Base-by-base conservation (phyloP, 2,888 invertebrate genomes). In the Agrotis ipsilon region DNA sequence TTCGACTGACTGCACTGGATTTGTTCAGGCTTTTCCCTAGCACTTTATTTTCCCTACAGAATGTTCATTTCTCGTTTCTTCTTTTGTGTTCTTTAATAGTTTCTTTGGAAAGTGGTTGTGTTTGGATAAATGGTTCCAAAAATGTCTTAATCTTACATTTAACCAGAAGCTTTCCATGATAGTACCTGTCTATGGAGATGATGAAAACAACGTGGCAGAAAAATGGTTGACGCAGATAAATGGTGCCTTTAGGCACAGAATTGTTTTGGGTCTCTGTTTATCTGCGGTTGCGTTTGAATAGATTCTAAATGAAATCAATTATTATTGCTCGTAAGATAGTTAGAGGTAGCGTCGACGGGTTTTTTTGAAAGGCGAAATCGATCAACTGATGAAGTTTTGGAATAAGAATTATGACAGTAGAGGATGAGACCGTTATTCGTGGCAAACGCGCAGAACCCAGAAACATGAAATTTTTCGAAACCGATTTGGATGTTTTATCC, bases 221-320 rank as follows among this genome's bases (percentile, higher is more conserved):
- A n/a, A 57, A 58, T n/a, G 45, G 32, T 1, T 14, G 32, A 32
- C n/a, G 9, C 45, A 32, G 21, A 32, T 69, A 18, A 70, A 69
- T 32, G 45, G n/a, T 3, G 21, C 16, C n/a, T 13, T 5, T 32
- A 32, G 27, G 27, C 2, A 27, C n/a, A n/a, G n/a, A n/a, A n/a
- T n/a, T 2, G 3, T 27, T 27, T 27, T 27, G 4, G 32, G 32
- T 32, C 32, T 32, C 32, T 7, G 7, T 32, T 7, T 32, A 32
- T 32, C 7, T 32, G 32, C 7, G 1, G 19, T n/a, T 39, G 13
- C 21, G 13, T 57, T 19, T n/a, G 24, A 13, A 64, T 57, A 19
- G 13, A 5, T 32, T 11, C 48, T 6, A 16, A 49, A 49, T 48
- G 24, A 4, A 16, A 27, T 27, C 27, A 27, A 27, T 27, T 27